Conservation (phyloP, 2,888 invertebrate genomes). For the Lepidonotus clava region DNA sequence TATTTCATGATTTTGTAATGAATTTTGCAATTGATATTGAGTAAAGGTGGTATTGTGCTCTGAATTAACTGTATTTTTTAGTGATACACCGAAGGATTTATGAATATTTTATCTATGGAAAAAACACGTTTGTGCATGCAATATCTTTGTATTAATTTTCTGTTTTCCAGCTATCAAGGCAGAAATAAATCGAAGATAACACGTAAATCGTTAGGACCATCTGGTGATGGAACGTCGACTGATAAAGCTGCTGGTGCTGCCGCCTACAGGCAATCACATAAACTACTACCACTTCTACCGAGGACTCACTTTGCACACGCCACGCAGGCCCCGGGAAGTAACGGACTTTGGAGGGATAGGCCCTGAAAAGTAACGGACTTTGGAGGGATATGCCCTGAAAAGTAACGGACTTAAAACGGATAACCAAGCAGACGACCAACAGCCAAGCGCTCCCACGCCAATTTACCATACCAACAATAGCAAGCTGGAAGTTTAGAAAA, state of each 20-base stretch:
- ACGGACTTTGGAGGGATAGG: constrained; percentile 7
- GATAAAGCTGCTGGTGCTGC: constrained; percentile 55
- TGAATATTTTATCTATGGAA: too few species aligned
- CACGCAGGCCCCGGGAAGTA: neutral
- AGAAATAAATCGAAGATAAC: constrained; percentile 61
- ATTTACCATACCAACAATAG: too few species aligned
- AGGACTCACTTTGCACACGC: constrained; percentile 44
- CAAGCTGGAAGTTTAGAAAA: too few species aligned
- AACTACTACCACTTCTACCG: neutral
- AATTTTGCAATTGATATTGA: too few species aligned
- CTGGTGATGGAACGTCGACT: neutral
- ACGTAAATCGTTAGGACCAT: constrained; percentile 27
- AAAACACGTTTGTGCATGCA: too few species aligned
- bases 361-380: neutral
- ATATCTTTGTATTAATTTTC: too few species aligned
- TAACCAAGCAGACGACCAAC: too few species aligned
- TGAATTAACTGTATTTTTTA: too few species aligned
- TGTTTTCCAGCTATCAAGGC: constrained; percentile 58
- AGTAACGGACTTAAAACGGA: neutral
- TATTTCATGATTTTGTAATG: too few species aligned
- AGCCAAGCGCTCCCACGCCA: too few species aligned
- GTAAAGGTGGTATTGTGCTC: too few species aligned
- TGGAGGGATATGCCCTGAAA: neutral
- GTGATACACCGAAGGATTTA: too few species aligned
- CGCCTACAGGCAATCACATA: constrained; percentile 42